phyloP scores from a whole-genome alignment of 2,113 vertebrate species.

The Thunnus maccoyii region DNA sequence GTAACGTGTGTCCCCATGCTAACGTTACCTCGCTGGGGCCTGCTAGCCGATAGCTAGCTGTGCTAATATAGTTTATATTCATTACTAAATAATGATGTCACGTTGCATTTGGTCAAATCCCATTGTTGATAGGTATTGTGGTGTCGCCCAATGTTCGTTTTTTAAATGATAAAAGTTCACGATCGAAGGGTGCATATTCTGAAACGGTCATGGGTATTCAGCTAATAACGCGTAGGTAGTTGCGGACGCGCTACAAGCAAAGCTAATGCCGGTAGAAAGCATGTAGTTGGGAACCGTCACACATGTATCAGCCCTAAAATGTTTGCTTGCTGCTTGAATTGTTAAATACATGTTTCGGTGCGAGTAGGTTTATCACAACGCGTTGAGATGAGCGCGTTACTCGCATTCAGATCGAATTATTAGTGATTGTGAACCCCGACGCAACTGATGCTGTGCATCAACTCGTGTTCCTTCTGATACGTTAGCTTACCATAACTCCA shows the following conservation, averaged over 20 bases:
- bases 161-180: rapidly evolving
- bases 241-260: background rate
- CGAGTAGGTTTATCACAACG: background rate
- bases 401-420: too few relatives aligned
- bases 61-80: background rate
- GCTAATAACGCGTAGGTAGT: background rate
- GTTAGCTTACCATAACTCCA: too few relatives aligned
- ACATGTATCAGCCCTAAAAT: rapidly evolving
- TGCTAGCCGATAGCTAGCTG: constrained; percentile 33
- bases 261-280: constrained; percentile 34
- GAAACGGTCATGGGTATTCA: background rate
- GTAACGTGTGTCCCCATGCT: constrained; percentile 79
- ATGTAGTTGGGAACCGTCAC: background rate
- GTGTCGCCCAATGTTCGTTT: rapidly evolving
- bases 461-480: too few relatives aligned
- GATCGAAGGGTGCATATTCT: rapidly evolving
- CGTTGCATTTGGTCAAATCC: rapidly evolving
- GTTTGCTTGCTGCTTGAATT: rapidly evolving
- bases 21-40: constrained; percentile 66
- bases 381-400: background rate
- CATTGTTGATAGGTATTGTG: rapidly evolving
- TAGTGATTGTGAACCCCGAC: background rate
- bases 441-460: too few relatives aligned
- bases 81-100: rapidly evolving
- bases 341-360: rapidly evolving